These are phyloP conservation scores for Meliscaeva auricollis DNA, from an alignment of 2,888 invertebrate genomes.

Conservation along the genomic window DNA sequence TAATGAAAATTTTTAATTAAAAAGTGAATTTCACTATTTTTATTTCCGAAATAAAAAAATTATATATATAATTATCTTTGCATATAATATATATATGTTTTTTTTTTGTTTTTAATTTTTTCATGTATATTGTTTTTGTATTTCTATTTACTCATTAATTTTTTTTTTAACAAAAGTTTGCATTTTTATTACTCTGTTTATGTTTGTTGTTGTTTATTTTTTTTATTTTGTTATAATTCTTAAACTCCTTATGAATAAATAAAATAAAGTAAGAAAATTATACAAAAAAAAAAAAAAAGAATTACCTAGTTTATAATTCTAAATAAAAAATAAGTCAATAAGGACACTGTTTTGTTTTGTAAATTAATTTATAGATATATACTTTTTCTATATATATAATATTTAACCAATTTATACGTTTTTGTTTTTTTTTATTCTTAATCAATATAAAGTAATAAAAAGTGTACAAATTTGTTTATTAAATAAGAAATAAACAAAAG, in stretches of 20 bases:
- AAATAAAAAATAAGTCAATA: slow-evolving; percentile 66
- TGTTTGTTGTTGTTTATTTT: slow-evolving; percentile 3
- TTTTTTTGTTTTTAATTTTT: slow-evolving; percentile 46
- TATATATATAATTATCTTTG: slow-evolving; percentile 62
- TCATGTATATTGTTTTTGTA: slow-evolving; percentile 69
- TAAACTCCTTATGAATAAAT: slow-evolving; percentile 38
- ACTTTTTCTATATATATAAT: slow-evolving; percentile 36
- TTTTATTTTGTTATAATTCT: neutral
- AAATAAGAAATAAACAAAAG: slow-evolving; percentile 23
- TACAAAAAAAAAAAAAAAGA: slow-evolving; percentile 43
- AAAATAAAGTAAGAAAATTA: slow-evolving; percentile 9
- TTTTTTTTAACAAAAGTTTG: slow-evolving; percentile 54
- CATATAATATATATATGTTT: slow-evolving; percentile 47
- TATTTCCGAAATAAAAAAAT: slow-evolving; percentile 66
- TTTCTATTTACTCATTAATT: slow-evolving; percentile 71
- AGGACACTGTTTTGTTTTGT: slow-evolving; percentile 67
- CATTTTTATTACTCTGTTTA: slow-evolving; percentile 55
- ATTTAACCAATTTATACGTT: slow-evolving; percentile 35
- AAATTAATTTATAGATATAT: slow-evolving; percentile 50
- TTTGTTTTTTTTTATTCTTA: slow-evolving; percentile 12
- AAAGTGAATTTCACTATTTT: slow-evolving; percentile 74
- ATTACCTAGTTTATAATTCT: slow-evolving; percentile 42
- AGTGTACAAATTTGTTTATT: slow-evolving; percentile 61
- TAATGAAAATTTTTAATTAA: slow-evolving; percentile 73
- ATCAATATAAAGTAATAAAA: slow-evolving; percentile 60